A percentile compares a stretch with the other conserved stretches of the same genome.
phyloP scores from a whole-genome alignment of 2,113 vertebrate genomes.

The Tetrax tetrax region DNA sequence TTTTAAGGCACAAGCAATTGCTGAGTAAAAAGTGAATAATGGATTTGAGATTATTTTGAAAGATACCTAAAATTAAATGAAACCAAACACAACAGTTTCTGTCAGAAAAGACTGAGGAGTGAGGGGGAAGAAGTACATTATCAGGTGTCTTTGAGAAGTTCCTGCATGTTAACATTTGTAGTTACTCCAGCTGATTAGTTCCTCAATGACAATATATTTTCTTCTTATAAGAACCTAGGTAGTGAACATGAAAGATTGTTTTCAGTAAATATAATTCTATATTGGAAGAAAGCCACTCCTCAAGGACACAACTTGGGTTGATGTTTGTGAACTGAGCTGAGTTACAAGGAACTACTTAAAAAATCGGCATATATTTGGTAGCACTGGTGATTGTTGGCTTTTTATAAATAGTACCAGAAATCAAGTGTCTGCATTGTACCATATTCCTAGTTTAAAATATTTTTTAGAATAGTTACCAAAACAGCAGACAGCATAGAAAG shows the following conservation, averaged over 20 bases:
- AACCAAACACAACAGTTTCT: background rate
- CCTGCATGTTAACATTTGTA: background rate
- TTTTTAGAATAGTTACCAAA: background rate
- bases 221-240: background rate
- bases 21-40: background rate
- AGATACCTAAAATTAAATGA: background rate
- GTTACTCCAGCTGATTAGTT: background rate
- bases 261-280: background rate
- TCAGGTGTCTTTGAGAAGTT: background rate
- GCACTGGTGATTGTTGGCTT: background rate
- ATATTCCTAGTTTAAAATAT: background rate
- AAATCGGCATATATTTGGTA: background rate
- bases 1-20: background rate
- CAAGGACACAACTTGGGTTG: background rate
- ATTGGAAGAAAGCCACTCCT: background rate
- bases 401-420: background rate
- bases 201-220: background rate
- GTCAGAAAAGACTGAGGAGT: accelerated
- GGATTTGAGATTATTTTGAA: background rate
- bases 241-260: background rate
- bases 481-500: background rate
- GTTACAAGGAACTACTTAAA: background rate
- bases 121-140: background rate
- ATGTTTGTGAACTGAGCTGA: background rate
- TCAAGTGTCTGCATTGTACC: background rate